phyloP scores from a whole-genome alignment of 2,113 vertebrate species.

The Pelobates fuscus region DNA sequence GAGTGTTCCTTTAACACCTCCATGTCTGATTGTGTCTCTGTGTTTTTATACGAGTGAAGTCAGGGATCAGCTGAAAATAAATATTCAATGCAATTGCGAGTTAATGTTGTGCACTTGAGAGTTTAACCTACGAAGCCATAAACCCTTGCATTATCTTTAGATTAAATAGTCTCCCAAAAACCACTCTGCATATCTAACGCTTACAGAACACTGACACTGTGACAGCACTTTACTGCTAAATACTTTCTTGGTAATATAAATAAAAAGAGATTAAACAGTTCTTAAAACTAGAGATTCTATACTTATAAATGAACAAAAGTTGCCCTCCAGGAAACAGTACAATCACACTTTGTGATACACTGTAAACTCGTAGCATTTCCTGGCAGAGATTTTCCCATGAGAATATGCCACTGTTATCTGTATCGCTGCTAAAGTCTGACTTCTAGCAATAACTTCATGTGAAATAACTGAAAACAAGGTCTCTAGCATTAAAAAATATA shows the following conservation, averaged over 20 bases:
- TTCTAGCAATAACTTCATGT: constrained; percentile 1
- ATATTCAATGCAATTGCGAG: no score
- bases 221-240: neutral
- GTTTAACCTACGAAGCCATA: no score
- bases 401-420: constrained; percentile 3
- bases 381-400: constrained; percentile 17
- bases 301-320: neutral
- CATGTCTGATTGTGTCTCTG: no score
- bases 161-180: neutral
- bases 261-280: neutral
- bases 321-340: neutral
- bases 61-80: no score
- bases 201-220: neutral
- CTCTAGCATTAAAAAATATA: constrained; percentile 10
- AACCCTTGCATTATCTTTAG: neutral
- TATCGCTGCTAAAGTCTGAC: constrained; percentile 6
- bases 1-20: no score
- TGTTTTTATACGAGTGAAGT: no score
- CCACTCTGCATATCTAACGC: neutral
- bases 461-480: constrained; percentile 3
- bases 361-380: constrained; percentile 11
- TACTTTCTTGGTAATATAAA: neutral
- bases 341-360: constrained; percentile 13
- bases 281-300: neutral
- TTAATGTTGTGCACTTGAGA: no score